Evolutionary conservation across 2,797 vertebrate species (phyloP), one percentile per base, ranked within the genome.

Genomic region (Apogon hyalosoma): DNA sequence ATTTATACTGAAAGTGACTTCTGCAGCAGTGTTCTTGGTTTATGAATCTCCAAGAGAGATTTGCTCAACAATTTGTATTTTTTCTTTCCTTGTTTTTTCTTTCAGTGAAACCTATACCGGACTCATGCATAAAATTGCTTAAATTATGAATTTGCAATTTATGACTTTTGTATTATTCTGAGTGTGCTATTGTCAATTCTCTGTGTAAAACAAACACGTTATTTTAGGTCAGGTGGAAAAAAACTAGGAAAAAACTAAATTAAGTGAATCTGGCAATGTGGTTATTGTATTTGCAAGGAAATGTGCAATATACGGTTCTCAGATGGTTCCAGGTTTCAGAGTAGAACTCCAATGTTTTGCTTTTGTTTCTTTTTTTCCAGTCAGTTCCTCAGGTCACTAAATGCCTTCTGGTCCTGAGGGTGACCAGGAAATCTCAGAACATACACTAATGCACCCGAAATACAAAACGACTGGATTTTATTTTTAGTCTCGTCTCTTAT

Each of bases 221-320:
- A 53, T 24, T 75, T 58, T 66, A 36, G 53, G 68, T 73, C 47
- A 76, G 49, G 48, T 24, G 43, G n/a, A 52, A 41, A 66, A 61
- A 65, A 38, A 14, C 0, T 16, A 28, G 56, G 41, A 75, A 71
- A 33, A 52, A 73, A 56, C 43, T 50, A 54, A 66, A 46, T n/a
- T 7, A 66, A 71, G 33, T 69, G 63, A 83, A 84, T 82, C 66
- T 87, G 89, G 73, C 69, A 18, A 55, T 69, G 84, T 80, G 79
- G 66, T 87, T 79, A 43, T 88, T 91, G 85, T 88, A 83, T 92
- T 91, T 88, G 80, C 88, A 87, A 90, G 80, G 86, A 92, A 90
- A 91, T 84, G 93, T 94, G 93, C 93, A 94, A 94, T 93, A 93
- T 90, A 73, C 81, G 55, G 85, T 85, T 92, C 87, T 93, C 91